Base-by-base conservation (phyloP, 2,113 vertebrate genomes). In the Nanorana parkeri region DNA sequence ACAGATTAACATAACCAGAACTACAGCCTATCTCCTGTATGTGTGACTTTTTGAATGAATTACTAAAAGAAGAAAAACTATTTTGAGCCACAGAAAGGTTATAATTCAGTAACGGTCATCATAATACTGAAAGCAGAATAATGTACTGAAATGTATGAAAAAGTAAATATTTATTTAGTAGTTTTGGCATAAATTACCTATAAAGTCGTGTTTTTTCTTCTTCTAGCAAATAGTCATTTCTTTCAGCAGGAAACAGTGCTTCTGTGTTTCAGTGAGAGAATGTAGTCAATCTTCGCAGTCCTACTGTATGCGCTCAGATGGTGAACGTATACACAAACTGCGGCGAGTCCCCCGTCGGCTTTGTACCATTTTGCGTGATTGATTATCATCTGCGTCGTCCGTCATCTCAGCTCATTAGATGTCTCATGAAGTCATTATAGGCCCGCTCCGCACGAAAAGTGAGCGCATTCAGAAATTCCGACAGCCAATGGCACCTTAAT, bases 351-450 rank as follows among this genome's bases (percentile, higher is more conserved):
- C 32, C 79, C 51, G 26, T 5, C 54, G 32, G 23, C 23, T 54
- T 60, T 81, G 23, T 64, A 54, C 68, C 47, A 81, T 81, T n/a
- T 52, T 54, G 17, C 6, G 8, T 72, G 79, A 81, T 73, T 73
- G 79, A 81, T 81, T 81, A 21, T 32, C 47, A 32, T 65, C 15
- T 23, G 64, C 17, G 10, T n/a, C 61, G 65, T 73, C 41, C 8
- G 20, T 81, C 79, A 81, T 81, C 58, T 21, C 1, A 80, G 23
- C 61, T 81, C 79, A 81, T 81, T 81, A 81, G 24, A n/a, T 81
- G 17, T 23, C 58, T 47, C 11, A 28, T 55, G 60, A 72, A 24
- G 41, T 73, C 68, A 81, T 73, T 81, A 65, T 26, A 55, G 41
- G 41, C 13, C 41, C 24, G 51, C 36, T 24, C 63, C 29, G 51